A percentile compares a stretch with the other conserved stretches of the same genome.
Evolutionary conservation across 2,113 vertebrate species (phyloP).

Genomic region (western clawed frog (Xenopus tropicalis)): DNA sequence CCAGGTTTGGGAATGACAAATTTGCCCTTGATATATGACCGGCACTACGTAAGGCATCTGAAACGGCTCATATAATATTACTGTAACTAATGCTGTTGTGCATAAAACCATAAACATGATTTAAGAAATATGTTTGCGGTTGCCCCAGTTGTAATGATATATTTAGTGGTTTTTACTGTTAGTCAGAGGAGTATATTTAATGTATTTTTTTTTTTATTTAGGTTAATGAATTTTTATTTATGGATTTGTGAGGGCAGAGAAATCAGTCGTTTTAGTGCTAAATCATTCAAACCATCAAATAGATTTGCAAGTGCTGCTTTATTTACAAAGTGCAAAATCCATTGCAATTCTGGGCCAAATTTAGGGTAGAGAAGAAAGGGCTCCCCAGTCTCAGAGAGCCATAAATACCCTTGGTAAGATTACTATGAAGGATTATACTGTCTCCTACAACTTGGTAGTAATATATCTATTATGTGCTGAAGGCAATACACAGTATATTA

Average conservation of each 20-base stretch:
- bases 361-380: too few relatives aligned
- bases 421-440: too few relatives aligned
- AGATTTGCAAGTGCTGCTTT: neutral
- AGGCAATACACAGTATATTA: too few relatives aligned
- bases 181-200: slow-evolving; percentile 17
- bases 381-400: too few relatives aligned
- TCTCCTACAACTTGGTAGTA: too few relatives aligned
- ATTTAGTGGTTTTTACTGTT: slow-evolving; percentile 24
- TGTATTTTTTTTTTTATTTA: slow-evolving; percentile 1
- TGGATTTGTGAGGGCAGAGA: neutral
- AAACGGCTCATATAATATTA: slow-evolving; percentile 30
- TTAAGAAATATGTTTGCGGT: slow-evolving; percentile 31
- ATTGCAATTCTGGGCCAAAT: too few relatives aligned
- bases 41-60: slow-evolving; percentile 15
- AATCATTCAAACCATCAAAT: neutral
- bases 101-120: slow-evolving; percentile 34
- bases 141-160: slow-evolving; percentile 16
- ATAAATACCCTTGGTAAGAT: too few relatives aligned
- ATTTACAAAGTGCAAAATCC: too few relatives aligned
- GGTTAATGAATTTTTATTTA: slow-evolving; percentile 7
- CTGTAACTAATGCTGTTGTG: slow-evolving; percentile 35
- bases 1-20: slow-evolving; percentile 17
- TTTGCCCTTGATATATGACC: slow-evolving; percentile 31
- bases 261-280: neutral
- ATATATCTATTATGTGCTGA: too few relatives aligned